Evolutionary conservation across 2,113 vertebrate genomes (phyloP), one percentile per base, ranked within the genome.

Genomic region (Neodon shergylaensis): DNA sequence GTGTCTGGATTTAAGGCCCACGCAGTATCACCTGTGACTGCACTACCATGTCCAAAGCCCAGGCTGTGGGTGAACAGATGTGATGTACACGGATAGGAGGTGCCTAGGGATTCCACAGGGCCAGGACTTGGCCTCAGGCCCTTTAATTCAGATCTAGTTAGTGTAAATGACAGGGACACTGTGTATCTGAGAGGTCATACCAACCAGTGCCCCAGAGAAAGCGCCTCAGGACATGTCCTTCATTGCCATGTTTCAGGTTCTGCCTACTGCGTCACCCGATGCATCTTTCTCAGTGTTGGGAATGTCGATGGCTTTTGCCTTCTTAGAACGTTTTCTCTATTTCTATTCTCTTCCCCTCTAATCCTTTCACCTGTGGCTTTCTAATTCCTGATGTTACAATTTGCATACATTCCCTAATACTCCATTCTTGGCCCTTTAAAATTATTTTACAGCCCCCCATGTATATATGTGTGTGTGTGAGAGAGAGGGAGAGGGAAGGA

Each of bases 31-130:
- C 88, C 24, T 54, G 2, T 31, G 72, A 54, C 21, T 11, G 4
- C 0, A 9, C 39, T 31, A 21, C 28, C 84, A 49, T 77, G 94
- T 97, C 97, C 72, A 97, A 94, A 96, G 94, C 72, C 39, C 33
- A 49, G 86, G 72, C 90, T 96, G 63, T 95, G 88, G 78, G 61
- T 79, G 83, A 97, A 92, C 47, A 33, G 84, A 89, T 92, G 70
- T 36, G 91, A 92, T 91, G 94, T 78, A 81, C 14, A 52, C 5
- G 63, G 82, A n/a, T 83, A 96, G 61, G 95, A 96, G 90, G 74
- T 44, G 39, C 68, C 66, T 0, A n/a, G 33, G 49, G 84, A 19
- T 24, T 58, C 49, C 33, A 13, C 19, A n/a, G 49, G 78, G 78
- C 22, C 78, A 58, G 33, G 44, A n/a, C 33, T 78, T 90, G 70